Percentiles rank a stretch among this genome's conserved stretches.
phyloP scores from a whole-genome alignment of 2,797 vertebrate species.

The Rhyacichthys aspro region DNA sequence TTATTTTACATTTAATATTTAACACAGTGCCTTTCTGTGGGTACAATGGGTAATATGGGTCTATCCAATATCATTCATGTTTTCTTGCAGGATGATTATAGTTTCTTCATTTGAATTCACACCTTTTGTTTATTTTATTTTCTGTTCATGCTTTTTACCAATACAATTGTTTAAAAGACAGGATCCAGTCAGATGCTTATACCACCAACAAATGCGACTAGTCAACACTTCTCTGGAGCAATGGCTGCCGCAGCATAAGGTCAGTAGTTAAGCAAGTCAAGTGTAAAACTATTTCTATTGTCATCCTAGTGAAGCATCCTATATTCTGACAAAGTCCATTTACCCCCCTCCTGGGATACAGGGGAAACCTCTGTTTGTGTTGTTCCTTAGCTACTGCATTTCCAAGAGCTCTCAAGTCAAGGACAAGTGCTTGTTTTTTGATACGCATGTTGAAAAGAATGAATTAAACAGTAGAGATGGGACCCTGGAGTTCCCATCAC shows the following conservation, averaged over 20 bases:
- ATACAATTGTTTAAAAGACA: too few species aligned
- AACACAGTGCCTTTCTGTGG: too few species aligned
- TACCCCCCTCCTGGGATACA: conserved; percentile 55
- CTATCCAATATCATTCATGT: too few species aligned
- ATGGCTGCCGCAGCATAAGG: too few species aligned
- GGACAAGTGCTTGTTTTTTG: conserved; percentile 62
- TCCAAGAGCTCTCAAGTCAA: conserved; percentile 68
- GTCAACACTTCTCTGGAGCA: not conserved
- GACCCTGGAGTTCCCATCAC: conserved; percentile 52
- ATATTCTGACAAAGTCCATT: conserved; percentile 47
- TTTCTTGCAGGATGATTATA: too few species aligned
- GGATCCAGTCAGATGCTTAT: too few species aligned
- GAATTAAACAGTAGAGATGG: conserved; percentile 62
- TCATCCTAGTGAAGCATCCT: conserved; percentile 10
- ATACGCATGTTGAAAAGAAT: conserved; percentile 69
- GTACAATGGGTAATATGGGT: too few species aligned
- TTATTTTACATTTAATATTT: too few species aligned
- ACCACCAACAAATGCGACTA: too few species aligned
- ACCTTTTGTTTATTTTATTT: too few species aligned
- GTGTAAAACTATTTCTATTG: conserved; percentile 1
- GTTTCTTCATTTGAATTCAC: too few species aligned
- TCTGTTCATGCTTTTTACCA: too few species aligned
- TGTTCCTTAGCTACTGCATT: conserved; percentile 37
- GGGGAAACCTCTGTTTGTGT: conserved; percentile 55
- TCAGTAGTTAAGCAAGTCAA: not conserved